Evolutionary conservation across 2,888 invertebrate genomes (phyloP), one percentile per base, ranked within the genome.

Genomic region (Galerucella nymphaeae): DNA sequence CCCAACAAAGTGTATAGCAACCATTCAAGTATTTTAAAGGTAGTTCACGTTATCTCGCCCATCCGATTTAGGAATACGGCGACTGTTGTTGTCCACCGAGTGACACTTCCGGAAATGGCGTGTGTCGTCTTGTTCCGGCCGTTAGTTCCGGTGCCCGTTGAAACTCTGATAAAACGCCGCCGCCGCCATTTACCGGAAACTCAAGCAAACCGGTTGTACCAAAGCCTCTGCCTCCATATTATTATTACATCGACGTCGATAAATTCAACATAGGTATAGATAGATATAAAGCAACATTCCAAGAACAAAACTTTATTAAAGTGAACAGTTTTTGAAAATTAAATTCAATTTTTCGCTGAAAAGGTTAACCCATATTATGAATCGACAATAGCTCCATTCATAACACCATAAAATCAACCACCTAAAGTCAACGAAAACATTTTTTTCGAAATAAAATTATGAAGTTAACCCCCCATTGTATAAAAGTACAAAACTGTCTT

Each of bases 71-170:
- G 11, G 48, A 53, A 53, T 30, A 14, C 69, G 13, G 55, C 6
- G 10, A 62, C 45, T n/a, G 62, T 48, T 53, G 42, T 55, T 41
- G 83, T 84, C 83, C 84, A 81, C 83, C 82, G 83, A 84, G 82
- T 85, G 85, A 85, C 85, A 84, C 79, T 81, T 81, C 80, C 85
- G 87, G 87, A 87, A 86, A 86, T 87, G 87, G 86, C 85, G 87
- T 85, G 85, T 86, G 86, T 86, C 86, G 85, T 82, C 85, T 84
- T 84, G 84, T 86, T 86, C 86, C 86, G 86, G 84, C 85, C 83
- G 83, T 84, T 82, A 81, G 83, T 85, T 86, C 86, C 86, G 83
- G 85, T 85, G 85, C 84, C 85, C 86, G 83, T 83, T 81, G 82
- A 83, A 80, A 83, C 82, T 80, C 79, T 82, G 84, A 83, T 86